These are phyloP conservation scores for Aphaenogaster ashmeadi DNA, from an alignment of 1,140 invertebrate species.

Conservation along the genomic window DNA sequence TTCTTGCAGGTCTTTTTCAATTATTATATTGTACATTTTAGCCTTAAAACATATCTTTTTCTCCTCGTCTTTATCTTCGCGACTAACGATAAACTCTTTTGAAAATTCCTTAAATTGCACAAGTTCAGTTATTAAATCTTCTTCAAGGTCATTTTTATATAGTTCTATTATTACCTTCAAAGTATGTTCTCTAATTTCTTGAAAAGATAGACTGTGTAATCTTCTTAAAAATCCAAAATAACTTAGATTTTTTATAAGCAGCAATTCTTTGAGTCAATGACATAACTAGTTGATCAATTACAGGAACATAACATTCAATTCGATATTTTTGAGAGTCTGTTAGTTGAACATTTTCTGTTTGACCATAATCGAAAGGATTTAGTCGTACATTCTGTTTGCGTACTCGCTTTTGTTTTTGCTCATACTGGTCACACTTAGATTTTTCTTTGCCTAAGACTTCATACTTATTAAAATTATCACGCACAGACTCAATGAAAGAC, in stretches of 20 bases:
- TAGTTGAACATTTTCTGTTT: no score
- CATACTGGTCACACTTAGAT: no score
- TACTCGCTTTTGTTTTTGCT: no score
- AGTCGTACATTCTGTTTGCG: no score
- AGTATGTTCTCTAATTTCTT: constrained; percentile 3
- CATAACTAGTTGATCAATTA: not conserved
- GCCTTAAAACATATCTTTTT: not conserved
- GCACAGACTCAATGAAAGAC: no score
- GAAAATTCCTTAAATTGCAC: not conserved
- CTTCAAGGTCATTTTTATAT: not conserved
- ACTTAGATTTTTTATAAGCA: not conserved
- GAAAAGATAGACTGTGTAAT: not conserved
- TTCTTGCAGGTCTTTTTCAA: not conserved
- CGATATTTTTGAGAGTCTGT: no score
- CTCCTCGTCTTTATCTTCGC: not conserved
- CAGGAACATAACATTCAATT: not conserved
- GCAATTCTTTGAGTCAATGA: not conserved
- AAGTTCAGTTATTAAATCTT: not conserved
- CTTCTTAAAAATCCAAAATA: constrained; percentile 4
- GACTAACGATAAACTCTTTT: not conserved
- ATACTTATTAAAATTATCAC: no score
- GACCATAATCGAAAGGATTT: no score
- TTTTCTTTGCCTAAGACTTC: no score
- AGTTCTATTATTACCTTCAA: not conserved
- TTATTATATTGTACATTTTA: no score